A percentile compares a stretch with the other conserved stretches of the same genome.
phyloP scores from a whole-genome alignment of 2,113 vertebrate genomes.

The Prinia subflava region DNA sequence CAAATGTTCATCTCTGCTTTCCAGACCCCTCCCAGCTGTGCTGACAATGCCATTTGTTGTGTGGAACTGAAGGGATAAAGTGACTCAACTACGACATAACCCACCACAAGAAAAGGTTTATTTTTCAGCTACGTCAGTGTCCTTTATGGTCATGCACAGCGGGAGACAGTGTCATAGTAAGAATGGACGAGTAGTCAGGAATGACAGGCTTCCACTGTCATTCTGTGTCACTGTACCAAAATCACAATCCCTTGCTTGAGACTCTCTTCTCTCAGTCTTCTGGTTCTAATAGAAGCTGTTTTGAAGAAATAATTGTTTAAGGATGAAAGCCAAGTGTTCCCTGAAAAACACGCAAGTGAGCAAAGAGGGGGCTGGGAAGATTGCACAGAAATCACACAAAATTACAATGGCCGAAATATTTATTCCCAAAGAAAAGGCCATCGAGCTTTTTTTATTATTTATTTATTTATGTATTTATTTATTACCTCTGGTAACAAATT shows the following conservation, averaged over 20 bases:
- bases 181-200: not conserved
- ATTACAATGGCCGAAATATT: not conserved
- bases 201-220: not conserved
- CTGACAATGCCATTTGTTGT: not conserved
- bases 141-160: not conserved
- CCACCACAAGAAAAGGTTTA: not conserved
- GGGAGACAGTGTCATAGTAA: not conserved
- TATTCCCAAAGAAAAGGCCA: not conserved
- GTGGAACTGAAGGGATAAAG: not conserved
- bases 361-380: not conserved
- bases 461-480: too few species aligned
- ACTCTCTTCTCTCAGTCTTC: not conserved
- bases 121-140: not conserved
- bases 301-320: not conserved
- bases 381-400: not conserved
- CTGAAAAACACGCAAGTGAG: not conserved
- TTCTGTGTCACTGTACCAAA: not conserved
- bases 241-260: not conserved
- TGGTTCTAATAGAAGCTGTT: not conserved
- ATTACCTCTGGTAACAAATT: not conserved
- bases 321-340: not conserved
- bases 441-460: not conserved
- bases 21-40: not conserved
- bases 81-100: not conserved
- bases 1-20: not conserved